Conservation (phyloP, 1,140 invertebrate genomes). For the Ephestia elutella region DNA sequence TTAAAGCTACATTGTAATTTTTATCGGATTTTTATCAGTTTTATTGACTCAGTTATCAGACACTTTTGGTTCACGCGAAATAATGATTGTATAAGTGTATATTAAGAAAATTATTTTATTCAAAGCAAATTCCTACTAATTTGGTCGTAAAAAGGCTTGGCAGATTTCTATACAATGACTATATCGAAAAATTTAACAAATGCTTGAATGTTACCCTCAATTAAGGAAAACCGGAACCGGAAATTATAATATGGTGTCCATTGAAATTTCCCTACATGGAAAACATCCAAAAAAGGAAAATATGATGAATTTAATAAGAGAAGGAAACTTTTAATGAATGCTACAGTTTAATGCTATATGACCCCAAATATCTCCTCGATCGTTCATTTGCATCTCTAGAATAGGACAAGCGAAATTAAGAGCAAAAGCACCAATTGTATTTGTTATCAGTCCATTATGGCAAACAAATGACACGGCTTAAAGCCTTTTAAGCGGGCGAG, state of each 20-base stretch:
- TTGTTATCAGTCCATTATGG: slow-evolving; percentile 67
- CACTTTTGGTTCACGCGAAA: neutral
- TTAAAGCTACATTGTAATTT: no score
- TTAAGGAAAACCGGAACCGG: no score
- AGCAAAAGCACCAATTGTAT: slow-evolving; percentile 46
- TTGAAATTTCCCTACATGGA: no score
- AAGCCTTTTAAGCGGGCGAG: slow-evolving; percentile 61
- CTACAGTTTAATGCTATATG: neutral
- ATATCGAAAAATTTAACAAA: no score
- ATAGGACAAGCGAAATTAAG: slow-evolving; percentile 16
- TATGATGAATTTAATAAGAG: no score
- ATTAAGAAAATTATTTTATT: no score
- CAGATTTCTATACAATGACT: no score
- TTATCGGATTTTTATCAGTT: neutral
- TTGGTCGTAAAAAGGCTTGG: no score
- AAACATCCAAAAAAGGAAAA: no score
- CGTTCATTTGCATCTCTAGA: slow-evolving; percentile 10
- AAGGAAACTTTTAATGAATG: no score
- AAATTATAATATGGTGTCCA: no score
- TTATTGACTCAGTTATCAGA: neutral
- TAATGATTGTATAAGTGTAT: neutral
- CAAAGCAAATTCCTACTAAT: neutral
- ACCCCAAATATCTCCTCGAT: neutral
- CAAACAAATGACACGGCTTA: slow-evolving; percentile 64
- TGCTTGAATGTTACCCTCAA: no score